These are phyloP conservation scores for Ictidomys tridecemlineatus DNA, from an alignment of 2,113 vertebrate species.

Conservation along the genomic window DNA sequence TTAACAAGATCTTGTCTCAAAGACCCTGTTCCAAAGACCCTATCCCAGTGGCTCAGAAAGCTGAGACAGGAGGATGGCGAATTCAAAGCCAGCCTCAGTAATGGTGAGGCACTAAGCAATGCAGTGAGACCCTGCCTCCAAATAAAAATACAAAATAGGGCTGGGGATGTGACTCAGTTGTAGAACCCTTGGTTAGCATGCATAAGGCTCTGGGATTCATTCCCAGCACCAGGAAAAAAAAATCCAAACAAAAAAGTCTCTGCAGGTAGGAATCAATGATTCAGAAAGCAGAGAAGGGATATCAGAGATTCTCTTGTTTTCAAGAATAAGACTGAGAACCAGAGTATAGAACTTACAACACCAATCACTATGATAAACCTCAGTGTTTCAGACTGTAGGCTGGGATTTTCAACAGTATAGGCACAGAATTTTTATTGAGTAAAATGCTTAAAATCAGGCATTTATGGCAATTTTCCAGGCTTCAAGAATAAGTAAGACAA, in stretches of 20 bases:
- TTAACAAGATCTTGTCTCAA: too few species aligned
- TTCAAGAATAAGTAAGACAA: conserved; percentile 18
- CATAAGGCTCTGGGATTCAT: not conserved
- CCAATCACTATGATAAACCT: not conserved
- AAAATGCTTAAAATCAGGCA: conserved; percentile 41
- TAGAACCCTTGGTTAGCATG: not conserved
- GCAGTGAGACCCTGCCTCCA: too few species aligned
- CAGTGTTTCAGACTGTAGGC: not conserved
- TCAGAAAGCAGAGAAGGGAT: not conserved
- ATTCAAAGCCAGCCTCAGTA: not conserved
- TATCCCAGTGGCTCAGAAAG: too few species aligned
- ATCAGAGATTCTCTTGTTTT: not conserved
- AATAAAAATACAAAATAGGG: not conserved
- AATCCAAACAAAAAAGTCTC: not conserved
- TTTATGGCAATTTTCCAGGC: not conserved
- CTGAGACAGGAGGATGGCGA: not conserved
- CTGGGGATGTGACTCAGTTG: not conserved
- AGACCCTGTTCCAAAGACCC: too few species aligned
- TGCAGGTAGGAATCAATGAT: not conserved
- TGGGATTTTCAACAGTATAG: not conserved
- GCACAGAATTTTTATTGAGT: not conserved
- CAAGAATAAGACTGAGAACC: not conserved
- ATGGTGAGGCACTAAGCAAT: not conserved
- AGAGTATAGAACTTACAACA: not conserved
- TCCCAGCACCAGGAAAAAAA: not conserved